phyloP scores from a whole-genome alignment of 2,113 vertebrate species.

The Triplophysa rosa region DNA sequence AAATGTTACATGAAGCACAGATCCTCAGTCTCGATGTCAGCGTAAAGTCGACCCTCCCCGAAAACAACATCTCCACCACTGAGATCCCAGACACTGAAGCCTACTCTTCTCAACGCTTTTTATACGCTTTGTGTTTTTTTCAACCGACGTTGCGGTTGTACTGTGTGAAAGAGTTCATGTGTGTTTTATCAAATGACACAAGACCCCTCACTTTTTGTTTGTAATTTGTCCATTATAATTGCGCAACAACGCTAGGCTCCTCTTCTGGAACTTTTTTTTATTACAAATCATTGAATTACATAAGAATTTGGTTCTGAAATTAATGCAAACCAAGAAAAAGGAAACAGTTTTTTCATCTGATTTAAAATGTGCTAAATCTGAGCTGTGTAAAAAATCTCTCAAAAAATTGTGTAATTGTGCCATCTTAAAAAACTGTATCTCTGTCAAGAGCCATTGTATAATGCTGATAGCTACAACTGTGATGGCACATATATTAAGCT shows the following conservation, averaged over 20 bases:
- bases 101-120: conserved; percentile 75
- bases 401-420: no score
- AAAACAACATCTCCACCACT: conserved; percentile 77
- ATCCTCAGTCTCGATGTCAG: conserved; percentile 78
- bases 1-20: conserved; percentile 74
- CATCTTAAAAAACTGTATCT: no score
- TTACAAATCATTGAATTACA: background rate
- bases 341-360: no score
- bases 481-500: no score
- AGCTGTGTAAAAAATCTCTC: no score
- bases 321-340: no score
- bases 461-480: no score
- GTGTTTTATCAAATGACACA: conserved; percentile 5
- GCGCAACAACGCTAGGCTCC: no score
- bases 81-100: conserved; percentile 75
- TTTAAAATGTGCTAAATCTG: no score
- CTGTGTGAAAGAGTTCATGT: conserved; percentile 5
- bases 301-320: background rate
- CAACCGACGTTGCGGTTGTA: background rate
- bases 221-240: background rate
- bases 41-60: conserved; percentile 80
- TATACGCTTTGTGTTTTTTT: conserved; percentile 65
- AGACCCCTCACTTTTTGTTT: background rate
- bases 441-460: no score
- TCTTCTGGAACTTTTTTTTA: background rate